Evolutionary conservation across 1,140 invertebrate genomes (phyloP).

Genomic region (Meteorus sp.): DNA sequence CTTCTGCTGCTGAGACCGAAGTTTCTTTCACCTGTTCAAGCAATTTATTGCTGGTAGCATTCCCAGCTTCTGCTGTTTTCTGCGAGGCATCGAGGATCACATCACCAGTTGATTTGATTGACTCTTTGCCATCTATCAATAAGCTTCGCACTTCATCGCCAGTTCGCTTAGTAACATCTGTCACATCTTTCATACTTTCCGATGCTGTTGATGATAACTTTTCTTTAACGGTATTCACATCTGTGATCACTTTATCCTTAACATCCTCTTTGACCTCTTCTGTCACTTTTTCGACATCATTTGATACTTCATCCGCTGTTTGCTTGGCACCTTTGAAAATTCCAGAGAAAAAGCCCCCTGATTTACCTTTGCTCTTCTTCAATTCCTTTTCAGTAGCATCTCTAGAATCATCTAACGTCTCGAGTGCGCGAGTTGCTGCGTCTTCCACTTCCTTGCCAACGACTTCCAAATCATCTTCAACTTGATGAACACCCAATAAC

Average conservation of each 20-base stretch:
- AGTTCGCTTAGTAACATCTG: neutral
- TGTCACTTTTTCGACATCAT: constrained; percentile 21
- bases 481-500: too few relatives aligned
- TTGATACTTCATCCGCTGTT: constrained; percentile 19
- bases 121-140: neutral
- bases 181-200: neutral
- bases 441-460: too few relatives aligned
- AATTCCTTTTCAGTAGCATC: neutral
- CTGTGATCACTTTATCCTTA: constrained; percentile 27
- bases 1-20: too few relatives aligned
- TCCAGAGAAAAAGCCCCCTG: constrained; percentile 27
- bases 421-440: constrained; percentile 10
- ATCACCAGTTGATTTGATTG: neutral
- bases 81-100: neutral
- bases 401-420: neutral
- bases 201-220: constrained; percentile 10
- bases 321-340: constrained; percentile 34
- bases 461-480: too few relatives aligned
- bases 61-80: neutral
- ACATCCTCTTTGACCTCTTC: constrained; percentile 29
- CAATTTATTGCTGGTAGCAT: neutral
- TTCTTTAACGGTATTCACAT: constrained; percentile 32
- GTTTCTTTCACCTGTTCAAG: too few relatives aligned
- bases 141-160: neutral
- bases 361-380: constrained; percentile 37